phyloP scores from a whole-genome alignment of 2,888 invertebrate species.

The Mesopsocus fuscifrons region DNA sequence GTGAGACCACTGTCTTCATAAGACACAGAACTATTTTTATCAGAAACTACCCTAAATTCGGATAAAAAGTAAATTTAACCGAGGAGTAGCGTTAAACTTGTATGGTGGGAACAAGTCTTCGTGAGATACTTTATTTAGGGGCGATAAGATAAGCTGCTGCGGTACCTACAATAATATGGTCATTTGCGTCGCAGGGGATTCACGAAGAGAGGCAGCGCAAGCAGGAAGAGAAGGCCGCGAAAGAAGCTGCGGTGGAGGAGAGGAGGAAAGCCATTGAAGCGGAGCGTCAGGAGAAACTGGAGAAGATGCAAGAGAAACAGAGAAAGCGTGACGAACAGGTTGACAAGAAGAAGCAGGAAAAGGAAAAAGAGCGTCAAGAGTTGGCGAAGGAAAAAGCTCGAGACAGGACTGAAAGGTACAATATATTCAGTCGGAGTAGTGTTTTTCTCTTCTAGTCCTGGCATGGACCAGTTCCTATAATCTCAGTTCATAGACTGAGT shows the following conservation, averaged over 20 bases:
- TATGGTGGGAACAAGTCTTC: too few species aligned
- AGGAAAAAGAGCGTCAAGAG: slow-evolving; percentile 55
- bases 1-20: slow-evolving; percentile 11
- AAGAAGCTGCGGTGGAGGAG: slow-evolving; percentile 88
- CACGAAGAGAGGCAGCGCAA: slow-evolving; percentile 71
- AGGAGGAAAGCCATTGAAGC: slow-evolving; percentile 67
- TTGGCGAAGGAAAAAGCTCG: slow-evolving; percentile 57
- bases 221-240: slow-evolving; percentile 82
- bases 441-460: too few species aligned
- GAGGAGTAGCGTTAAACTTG: too few species aligned
- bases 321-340: slow-evolving; percentile 67
- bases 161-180: too few species aligned
- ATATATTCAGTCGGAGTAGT: too few species aligned
- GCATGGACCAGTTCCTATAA: too few species aligned
- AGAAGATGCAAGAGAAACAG: slow-evolving; percentile 57
- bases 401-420: slow-evolving; percentile 24
- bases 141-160: neutral
- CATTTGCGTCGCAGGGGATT: slow-evolving; percentile 33
- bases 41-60: too few species aligned
- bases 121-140: too few species aligned
- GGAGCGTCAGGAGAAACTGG: slow-evolving; percentile 46
- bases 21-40: too few species aligned
- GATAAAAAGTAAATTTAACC: too few species aligned
- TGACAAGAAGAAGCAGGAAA: slow-evolving; percentile 55
- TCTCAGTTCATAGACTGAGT: too few species aligned